A percentile compares a stretch with the other conserved stretches of the same genome.
Evolutionary conservation across 2,888 invertebrate species (phyloP).

Genomic region (Acanthococcus lagerstroemiae): DNA sequence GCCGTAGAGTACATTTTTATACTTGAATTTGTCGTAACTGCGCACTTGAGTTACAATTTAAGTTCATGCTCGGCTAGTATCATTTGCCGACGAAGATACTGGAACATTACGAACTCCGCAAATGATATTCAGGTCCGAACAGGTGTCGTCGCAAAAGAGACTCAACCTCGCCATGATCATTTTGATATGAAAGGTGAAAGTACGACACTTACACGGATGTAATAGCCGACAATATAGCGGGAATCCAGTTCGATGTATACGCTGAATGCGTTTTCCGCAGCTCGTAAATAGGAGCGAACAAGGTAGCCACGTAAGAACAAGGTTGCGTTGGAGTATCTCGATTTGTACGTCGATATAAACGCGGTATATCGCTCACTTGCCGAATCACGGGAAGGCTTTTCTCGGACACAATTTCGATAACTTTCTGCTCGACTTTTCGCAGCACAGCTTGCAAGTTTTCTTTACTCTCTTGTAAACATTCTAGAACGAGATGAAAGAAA

Average conservation of each 20-base stretch:
- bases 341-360: conserved; percentile 85
- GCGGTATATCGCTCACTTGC: conserved; percentile 85
- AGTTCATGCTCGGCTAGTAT: no score
- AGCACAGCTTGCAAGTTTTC: conserved; percentile 1
- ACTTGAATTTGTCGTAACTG: no score
- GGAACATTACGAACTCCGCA: no score
- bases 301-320: conserved; percentile 64
- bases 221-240: conserved; percentile 43
- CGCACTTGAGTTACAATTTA: no score
- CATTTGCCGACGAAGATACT: no score
- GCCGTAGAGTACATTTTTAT: no score
- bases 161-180: no score
- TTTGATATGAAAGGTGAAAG: neutral
- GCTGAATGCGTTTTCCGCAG: conserved; percentile 48
- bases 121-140: no score
- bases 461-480: conserved; percentile 20
- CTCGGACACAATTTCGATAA: conserved; percentile 42
- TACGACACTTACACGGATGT: conserved; percentile 45
- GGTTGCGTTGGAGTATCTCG: conserved; percentile 71
- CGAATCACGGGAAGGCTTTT: conserved; percentile 52
- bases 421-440: conserved; percentile 30
- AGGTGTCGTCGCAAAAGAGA: no score
- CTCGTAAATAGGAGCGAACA: conserved; percentile 51
- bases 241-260: conserved; percentile 41
- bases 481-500: conserved; percentile 24